Evolutionary conservation across 92 coral and sea anemone species (phyloP), one percentile per base, ranked within the genome.

Genomic region (Parazoanthus darwini): DNA sequence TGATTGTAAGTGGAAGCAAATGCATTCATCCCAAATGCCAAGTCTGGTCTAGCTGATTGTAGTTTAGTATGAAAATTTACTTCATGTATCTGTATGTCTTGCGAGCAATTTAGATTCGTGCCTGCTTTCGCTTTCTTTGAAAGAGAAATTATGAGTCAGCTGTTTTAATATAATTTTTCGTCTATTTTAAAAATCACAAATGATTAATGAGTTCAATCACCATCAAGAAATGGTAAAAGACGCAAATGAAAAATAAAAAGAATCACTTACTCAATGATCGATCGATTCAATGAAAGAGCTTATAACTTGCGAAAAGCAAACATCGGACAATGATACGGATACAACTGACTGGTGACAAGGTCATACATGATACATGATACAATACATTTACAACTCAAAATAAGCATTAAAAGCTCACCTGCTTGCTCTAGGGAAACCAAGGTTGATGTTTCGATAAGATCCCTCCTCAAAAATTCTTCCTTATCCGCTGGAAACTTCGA

Each of bases 381-480:
- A 44, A 44, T 22, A 63, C 33, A 51, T 63, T 0, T 20, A 4
- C 22, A 63, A 20, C 70, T 23, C 70, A 50, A 67, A 63, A 78
- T 22, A 33, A 5, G 7, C 33, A 39, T 2, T 25, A 44, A 33
- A 67, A 16, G 0, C 71, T 86, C 90, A 96, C 99, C 99, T 91
- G 99, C 92, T 89, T 95, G 94, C 63, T 96, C 99, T 18, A 96
- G 91, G 67, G 97, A 87, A 73, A 95, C 94, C 65, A 96, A 79
- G 71, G 96, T 92, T 25, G 98, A 97, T 38, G 96, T 95, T 81
- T 97, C 99, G 46, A 97, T 92, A 18, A 97, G 89, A 83, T 97
- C 99, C 74, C 91, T 92, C 77, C 96, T 89, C 3, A 97, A 86
- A 86, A 95, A 97, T 10, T 94, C 98, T 8, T 87, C 92, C 37